Evolutionary conservation across 2,113 vertebrate species (phyloP).

Genomic region (Marmota flaviventris): DNA sequence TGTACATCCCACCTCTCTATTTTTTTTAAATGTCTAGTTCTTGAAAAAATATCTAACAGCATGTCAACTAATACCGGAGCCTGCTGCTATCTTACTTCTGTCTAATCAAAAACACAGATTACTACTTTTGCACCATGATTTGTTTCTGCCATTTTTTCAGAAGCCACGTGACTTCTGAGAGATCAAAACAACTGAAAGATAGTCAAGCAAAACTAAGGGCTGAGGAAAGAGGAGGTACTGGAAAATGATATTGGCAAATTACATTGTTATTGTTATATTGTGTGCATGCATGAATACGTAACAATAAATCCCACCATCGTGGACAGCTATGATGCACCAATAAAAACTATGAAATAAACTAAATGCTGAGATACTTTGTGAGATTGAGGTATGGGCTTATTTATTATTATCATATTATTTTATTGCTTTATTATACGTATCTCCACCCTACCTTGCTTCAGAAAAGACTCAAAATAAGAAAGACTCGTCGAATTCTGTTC

Average conservation of each 20-base stretch:
- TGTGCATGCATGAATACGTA: too few species aligned
- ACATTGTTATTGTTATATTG: too few species aligned
- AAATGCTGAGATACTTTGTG: not conserved
- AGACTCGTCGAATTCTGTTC: not conserved
- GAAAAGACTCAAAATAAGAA: conserved; percentile 1
- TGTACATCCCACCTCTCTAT: not conserved
- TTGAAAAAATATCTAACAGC: not conserved
- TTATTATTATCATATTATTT: not conserved
- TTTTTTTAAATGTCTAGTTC: conserved; percentile 24
- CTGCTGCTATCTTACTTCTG: not conserved
- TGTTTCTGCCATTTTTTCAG: conserved; percentile 25
- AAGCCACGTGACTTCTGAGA: not conserved
- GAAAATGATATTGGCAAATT: too few species aligned
- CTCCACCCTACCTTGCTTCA: not conserved
- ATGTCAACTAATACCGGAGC: not conserved
- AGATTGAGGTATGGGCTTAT: not conserved
- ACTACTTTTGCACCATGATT: not conserved
- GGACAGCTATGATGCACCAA: too few species aligned
- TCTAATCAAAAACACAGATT: not conserved
- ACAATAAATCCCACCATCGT: too few species aligned
- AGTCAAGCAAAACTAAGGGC: not conserved
- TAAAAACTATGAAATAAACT: too few species aligned
- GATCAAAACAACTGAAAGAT: conserved; percentile 7
- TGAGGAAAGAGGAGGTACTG: not conserved
- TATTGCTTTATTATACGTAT: not conserved